phyloP scores from a whole-genome alignment of 2,113 vertebrate genomes.

The Triplophysa rosa region DNA sequence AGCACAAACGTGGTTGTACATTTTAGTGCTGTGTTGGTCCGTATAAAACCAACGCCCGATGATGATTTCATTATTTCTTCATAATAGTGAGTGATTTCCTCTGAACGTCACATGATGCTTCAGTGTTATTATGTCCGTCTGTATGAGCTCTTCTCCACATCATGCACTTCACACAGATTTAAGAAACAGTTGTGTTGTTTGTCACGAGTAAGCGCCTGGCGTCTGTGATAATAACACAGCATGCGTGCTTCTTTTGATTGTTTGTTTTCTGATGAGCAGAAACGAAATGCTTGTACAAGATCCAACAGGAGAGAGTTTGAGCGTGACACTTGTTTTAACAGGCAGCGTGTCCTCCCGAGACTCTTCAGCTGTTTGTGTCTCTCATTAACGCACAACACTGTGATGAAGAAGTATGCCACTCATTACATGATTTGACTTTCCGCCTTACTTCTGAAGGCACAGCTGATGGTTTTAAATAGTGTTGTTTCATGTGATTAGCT shows the following conservation, averaged over 20 bases:
- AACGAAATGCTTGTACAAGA: slow-evolving; percentile 20
- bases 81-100: slow-evolving; percentile 7
- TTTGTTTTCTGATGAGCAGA: not conserved
- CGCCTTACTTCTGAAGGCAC: no score
- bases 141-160: no score
- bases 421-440: not conserved
- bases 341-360: slow-evolving; percentile 29
- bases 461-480: no score
- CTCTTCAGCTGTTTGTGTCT: slow-evolving; percentile 28
- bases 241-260: not conserved
- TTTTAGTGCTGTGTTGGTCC: not conserved
- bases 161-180: not conserved
- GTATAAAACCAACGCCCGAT: not conserved
- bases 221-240: slow-evolving; percentile 1
- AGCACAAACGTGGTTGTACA: no score
- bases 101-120: not conserved
- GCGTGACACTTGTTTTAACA: slow-evolving; percentile 26
- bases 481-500: not conserved
- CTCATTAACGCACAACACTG: slow-evolving; percentile 33
- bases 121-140: no score
- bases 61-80: slow-evolving; percentile 12
- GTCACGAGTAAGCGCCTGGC: slow-evolving; percentile 22
- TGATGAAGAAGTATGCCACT: slow-evolving; percentile 30
- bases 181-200: slow-evolving; percentile 9
- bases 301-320: slow-evolving; percentile 12